Evolutionary conservation across 2,888 invertebrate species (phyloP), one percentile per base, ranked within the genome.

Genomic region (Luperina nickerlii): DNA sequence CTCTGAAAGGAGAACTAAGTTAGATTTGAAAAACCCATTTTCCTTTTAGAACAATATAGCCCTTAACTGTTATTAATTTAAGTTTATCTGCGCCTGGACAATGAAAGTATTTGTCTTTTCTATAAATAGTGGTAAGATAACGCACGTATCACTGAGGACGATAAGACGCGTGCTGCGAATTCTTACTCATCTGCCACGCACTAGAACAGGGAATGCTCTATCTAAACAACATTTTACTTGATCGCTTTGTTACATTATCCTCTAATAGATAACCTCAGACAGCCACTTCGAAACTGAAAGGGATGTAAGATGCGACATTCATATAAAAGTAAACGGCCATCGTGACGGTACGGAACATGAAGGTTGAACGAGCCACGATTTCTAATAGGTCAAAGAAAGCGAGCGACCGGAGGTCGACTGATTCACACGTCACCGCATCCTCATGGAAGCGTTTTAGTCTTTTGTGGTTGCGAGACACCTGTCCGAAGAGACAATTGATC

Each of bases 371-470:
- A 89, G 90, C 79, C 93, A 93, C 94, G 94, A 93, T 92, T 93
- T 93, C 92, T 93, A 94, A 94, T 92, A 93, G 94, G 94, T 94
- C 93, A 94, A 95, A 94, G 95, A 95, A 95, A 95, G 95, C 89
- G 91, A 93, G 89, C 90, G 89, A 68, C 72, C 54, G 89, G 90
- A 93, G 92, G 92, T 92, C 90, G 89, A 87, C 83, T 89, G 90
- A 90, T 91, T 92, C 91, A 91, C 88, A 84, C 87, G 89, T 74
- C 84, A 91, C 88, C 89, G 87, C 91, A 93, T 94, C 91, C 92
- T 91, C 87, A 85, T 90, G 85, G 83, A 89, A 83, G 86, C 74
- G 63, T 51, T 76, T 80, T 74, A 82, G 81, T 51, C 66, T 82
- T 89, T 90, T 87, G 90, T 88, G 82, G 86, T 88, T 82, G 76